Percentiles rank a stretch among this genome's conserved stretches.
These are phyloP conservation scores for Gephyroberyx darwinii DNA, from an alignment of 2,797 vertebrate species.

Conservation along the genomic window DNA sequence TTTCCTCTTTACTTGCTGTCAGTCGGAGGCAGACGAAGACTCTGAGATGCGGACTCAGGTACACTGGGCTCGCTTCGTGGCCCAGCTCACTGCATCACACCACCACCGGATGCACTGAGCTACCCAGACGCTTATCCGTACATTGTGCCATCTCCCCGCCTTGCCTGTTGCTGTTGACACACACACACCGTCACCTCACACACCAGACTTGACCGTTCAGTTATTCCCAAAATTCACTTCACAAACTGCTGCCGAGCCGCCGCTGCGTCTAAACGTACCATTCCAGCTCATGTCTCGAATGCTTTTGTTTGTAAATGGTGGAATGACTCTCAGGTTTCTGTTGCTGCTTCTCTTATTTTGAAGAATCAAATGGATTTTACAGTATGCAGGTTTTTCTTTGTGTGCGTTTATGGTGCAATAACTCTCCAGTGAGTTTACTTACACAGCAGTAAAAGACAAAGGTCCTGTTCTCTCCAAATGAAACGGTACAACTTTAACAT, in stretches of 20 bases:
- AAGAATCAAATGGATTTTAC: constrained; percentile 22
- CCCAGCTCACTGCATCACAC: constrained; percentile 65
- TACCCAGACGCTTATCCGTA: constrained; percentile 48
- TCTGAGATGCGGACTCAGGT: constrained; percentile 94
- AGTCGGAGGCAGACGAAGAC: constrained; percentile 98
- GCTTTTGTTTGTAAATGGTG: constrained; percentile 33
- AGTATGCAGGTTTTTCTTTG: constrained; percentile 19
- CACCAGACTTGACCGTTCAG: constrained; percentile 36
- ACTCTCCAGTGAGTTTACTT: background rate
- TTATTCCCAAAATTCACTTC: constrained; percentile 37
- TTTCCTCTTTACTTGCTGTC: constrained; percentile 75
- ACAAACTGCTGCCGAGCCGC: constrained; percentile 39
- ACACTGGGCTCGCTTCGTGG: constrained; percentile 67
- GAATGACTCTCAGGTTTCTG: constrained; percentile 16
- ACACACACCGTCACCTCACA: constrained; percentile 24
- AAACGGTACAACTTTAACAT: constrained; percentile 18
- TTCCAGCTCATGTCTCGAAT: constrained; percentile 40
- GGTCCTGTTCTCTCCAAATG: constrained; percentile 53
- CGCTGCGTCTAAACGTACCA: constrained; percentile 22
- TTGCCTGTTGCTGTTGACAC: constrained; percentile 34
- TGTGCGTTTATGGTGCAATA: background rate
- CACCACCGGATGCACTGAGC: constrained; percentile 62
- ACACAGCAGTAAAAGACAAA: constrained; percentile 42
- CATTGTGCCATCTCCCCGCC: constrained; percentile 32
- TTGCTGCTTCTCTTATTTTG: constrained; percentile 5